phyloP scores from a whole-genome alignment of 2,797 vertebrate genomes.

The Enteromius fasciolatus region DNA sequence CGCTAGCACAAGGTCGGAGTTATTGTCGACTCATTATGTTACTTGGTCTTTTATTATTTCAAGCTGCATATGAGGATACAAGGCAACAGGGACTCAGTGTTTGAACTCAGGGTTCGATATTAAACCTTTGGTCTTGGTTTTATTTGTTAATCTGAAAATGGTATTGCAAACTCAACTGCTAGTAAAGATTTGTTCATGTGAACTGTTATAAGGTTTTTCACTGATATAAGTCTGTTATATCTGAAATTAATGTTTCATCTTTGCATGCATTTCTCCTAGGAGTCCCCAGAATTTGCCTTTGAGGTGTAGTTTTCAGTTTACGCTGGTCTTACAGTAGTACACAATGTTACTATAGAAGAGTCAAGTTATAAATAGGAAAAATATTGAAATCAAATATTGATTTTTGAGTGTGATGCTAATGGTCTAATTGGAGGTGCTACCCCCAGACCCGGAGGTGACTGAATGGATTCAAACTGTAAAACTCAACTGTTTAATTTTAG shows the following conservation, averaged over 20 bases:
- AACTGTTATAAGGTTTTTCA: neutral
- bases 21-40: conserved; percentile 21
- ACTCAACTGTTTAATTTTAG: too few species aligned
- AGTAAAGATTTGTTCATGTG: neutral
- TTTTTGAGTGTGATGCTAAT: too few species aligned
- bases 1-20: neutral
- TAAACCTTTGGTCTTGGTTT: neutral
- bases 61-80: neutral
- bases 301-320: too few species aligned
- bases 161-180: neutral
- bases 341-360: too few species aligned
- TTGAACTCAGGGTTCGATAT: neutral
- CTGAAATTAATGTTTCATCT: neutral
- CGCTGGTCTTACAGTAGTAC: too few species aligned
- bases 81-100: conserved; percentile 16
- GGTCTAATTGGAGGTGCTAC: too few species aligned
- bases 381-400: too few species aligned
- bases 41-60: conserved; percentile 27
- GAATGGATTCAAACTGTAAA: too few species aligned
- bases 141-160: neutral
- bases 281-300: neutral
- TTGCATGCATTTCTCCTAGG: neutral
- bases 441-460: too few species aligned
- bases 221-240: neutral
- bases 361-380: too few species aligned